phyloP scores from a whole-genome alignment of 2,113 vertebrate genomes.

The Halichoeres trimaculatus region DNA sequence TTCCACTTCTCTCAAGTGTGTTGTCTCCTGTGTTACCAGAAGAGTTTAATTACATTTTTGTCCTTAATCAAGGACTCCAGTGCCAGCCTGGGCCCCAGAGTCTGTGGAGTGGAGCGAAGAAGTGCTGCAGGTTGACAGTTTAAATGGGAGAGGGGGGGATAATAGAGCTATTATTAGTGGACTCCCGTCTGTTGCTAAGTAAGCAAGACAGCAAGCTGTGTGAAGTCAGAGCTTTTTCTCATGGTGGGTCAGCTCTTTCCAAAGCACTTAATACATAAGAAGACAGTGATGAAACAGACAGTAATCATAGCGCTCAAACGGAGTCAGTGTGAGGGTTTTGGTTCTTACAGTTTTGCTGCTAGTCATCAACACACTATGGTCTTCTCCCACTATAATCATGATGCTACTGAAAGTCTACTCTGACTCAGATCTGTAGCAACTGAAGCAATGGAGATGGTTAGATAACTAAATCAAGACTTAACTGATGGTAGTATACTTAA shows the following conservation, averaged over 20 bases:
- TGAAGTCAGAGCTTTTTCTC: constrained; percentile 5
- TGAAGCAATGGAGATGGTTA: not conserved
- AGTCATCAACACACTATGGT: not conserved
- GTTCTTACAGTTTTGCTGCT: not conserved
- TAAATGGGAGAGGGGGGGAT: constrained; percentile 31
- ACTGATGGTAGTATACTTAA: not conserved
- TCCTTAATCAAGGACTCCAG: constrained; percentile 8
- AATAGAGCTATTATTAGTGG: constrained; percentile 5
- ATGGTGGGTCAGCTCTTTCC: constrained; percentile 1
- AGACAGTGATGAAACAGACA: constrained; percentile 1
- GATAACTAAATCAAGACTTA: not conserved
- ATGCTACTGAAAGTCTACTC: not conserved
- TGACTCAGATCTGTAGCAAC: not conserved
- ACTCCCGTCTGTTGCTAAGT: constrained; percentile 13
- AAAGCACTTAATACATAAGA: not conserved
- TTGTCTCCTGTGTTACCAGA: constrained; percentile 16
- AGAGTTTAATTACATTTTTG: constrained; percentile 6
- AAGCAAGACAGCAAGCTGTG: constrained; percentile 6
- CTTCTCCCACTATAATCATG: not conserved
- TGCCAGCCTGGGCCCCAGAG: not conserved
- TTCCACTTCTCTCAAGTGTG: constrained; percentile 15
- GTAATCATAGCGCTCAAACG: not conserved
- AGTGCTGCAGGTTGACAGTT: constrained; percentile 10
- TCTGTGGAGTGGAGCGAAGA: constrained; percentile 1
- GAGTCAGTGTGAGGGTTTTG: not conserved